Percentiles rank a stretch among this genome's conserved stretches.
Conservation (phyloP, 2,888 invertebrate species). For the Agriopis marginaria region DNA sequence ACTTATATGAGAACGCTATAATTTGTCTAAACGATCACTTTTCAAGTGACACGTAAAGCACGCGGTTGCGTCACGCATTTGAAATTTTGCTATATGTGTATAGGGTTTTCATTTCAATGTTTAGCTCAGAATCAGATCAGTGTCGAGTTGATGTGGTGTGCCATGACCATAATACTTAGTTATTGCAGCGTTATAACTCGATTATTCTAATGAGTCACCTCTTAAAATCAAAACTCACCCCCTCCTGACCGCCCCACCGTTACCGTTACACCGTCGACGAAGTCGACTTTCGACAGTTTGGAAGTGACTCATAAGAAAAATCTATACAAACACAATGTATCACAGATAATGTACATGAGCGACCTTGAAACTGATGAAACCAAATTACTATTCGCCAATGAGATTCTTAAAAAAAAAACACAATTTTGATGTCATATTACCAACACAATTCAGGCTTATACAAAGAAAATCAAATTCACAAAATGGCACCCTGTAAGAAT, state of each 20-base stretch:
- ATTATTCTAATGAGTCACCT: background rate
- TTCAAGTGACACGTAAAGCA: no score
- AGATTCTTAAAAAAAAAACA: slow-evolving; percentile 9
- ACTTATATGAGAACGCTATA: background rate
- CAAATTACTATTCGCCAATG: background rate
- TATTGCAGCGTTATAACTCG: slow-evolving; percentile 71
- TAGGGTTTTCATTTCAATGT: background rate
- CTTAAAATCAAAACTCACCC: background rate
- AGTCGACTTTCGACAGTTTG: background rate
- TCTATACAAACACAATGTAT: slow-evolving; percentile 72
- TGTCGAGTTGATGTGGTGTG: background rate
- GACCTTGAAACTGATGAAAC: slow-evolving; percentile 5
- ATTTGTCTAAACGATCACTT: no score
- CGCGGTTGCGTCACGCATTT: no score
- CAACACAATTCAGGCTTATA: background rate
- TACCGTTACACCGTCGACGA: background rate
- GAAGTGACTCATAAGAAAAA: background rate
- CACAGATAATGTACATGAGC: slow-evolving; percentile 70
- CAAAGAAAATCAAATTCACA: slow-evolving; percentile 26
- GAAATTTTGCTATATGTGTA: background rate
- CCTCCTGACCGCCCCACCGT: no score
- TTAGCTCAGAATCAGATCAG: background rate
- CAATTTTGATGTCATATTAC: background rate
- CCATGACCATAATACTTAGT: slow-evolving; percentile 42
- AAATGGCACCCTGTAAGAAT: slow-evolving; percentile 44